phyloP scores from a whole-genome alignment of 2,797 vertebrate genomes.

The Oreonectes daqikongensis region DNA sequence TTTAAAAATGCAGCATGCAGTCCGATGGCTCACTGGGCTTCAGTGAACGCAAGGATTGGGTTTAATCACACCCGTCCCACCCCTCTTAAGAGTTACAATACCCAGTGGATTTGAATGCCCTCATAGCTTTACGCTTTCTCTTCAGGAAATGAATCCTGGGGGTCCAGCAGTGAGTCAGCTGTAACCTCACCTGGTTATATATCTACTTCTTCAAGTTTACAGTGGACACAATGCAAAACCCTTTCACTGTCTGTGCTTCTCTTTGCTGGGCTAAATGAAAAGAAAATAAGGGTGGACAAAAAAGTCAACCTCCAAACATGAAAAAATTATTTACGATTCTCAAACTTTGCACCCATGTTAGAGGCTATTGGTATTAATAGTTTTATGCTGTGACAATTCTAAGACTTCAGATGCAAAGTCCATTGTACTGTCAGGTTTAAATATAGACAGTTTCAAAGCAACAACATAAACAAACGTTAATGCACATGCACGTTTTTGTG shows the following conservation, averaged over 20 bases:
- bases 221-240: conserved; percentile 25
- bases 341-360: conserved; percentile 8
- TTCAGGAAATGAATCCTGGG: conserved; percentile 18
- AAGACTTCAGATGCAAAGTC: neutral
- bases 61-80: neutral
- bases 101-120: conserved; percentile 7
- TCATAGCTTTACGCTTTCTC: no score
- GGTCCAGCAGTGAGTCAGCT: neutral
- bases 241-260: conserved; percentile 27
- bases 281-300: conserved; percentile 14
- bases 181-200: conserved; percentile 7
- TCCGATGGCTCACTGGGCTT: conserved; percentile 42
- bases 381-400: neutral
- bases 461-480: no score
- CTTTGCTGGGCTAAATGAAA: conserved; percentile 26
- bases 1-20: conserved; percentile 62
- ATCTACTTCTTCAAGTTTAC: conserved; percentile 19
- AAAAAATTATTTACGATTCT: conserved; percentile 10
- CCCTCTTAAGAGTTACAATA: neutral
- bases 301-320: conserved; percentile 10
- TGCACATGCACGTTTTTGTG: no score
- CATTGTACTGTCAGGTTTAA: neutral
- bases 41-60: conserved; percentile 6
- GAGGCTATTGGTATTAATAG: neutral
- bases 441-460: no score